Base-by-base conservation (phyloP, 64 coral and sea anemone species). In the Montipora capricornis region DNA sequence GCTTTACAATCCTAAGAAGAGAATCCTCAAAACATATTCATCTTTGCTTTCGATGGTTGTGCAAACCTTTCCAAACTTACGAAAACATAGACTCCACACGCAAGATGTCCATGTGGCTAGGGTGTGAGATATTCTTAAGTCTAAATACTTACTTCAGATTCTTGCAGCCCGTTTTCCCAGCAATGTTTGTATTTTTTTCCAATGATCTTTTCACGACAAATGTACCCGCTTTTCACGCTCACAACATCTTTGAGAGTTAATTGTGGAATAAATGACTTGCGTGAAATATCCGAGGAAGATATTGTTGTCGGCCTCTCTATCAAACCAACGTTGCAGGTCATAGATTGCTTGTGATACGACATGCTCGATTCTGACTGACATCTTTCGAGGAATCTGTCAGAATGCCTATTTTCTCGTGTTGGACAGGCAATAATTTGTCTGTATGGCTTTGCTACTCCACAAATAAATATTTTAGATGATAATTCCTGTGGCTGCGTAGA, bases 201-300 rank as follows among this genome's bases (percentile, higher is more conserved):
- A 51, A 86, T 86, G 66, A 86, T 6, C 61, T n/a, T 86, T 50
- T 19, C 14, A 3, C 45, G 8, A 16, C 82, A 86, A n/a, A 86
- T n/a, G 10, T 66, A 86, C 2, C 66, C 82, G 7, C 82, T 86
- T 5, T 86, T 71, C 8, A 16, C 9, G 8, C 49, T 51, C n/a
- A 86, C 82, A 0, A 86, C 82, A 49, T 86, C 82, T 70, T 16
- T 86, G 12, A 86, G 66, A 20, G 82, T 86, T 37, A 86, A 7
- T 6, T 4, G 66, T 15, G 64, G 82, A 50, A 67, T 45, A 86
- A 46, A 47, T 50, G 82, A 51, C 19, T 17, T 10, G 17, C 82
- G 11, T 2, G 64, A 20, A 17, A 4, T 71, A 12, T 13, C 4
- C 46, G 8, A 62, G 11, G 7, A 44, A 66, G 53, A 16, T 15